Evolutionary conservation across 2,113 vertebrate species (phyloP), one percentile per base, ranked within the genome.

Genomic region (Proterorhinus semilunaris): DNA sequence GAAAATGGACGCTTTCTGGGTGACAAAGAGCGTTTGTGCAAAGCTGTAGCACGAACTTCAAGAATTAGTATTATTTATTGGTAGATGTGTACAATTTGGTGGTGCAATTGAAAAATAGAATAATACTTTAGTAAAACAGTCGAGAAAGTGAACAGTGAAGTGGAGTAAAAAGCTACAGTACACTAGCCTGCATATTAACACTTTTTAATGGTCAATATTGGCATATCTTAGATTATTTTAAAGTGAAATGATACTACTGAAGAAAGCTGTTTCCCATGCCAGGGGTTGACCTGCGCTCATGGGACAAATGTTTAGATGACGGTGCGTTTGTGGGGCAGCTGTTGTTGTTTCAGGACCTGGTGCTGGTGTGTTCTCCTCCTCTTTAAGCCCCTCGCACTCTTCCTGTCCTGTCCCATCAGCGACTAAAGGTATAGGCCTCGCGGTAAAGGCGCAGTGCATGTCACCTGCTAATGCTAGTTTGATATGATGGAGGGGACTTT

Each of bases 271-370:
- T 85, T 80, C 83, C 54, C 84, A 72, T 83, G 79, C 78, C 44
- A 74, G 54, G 81, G 80, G 59, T 70, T 80, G 76, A 87, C 81
- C 82, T 78, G 84, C 81, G 85, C 84, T 84, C 78, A 45, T 68
- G 81, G 84, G 77, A 69, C 90, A 92, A 90, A 90, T 90, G 88
- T 83, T 84, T 69, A 75, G 74, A 82, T 78, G 78, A 86, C 86
- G 83, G 79, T 83, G 74, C 27, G 76, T 63, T 55, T 55, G 84
- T 74, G 83, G 82, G 53, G 59, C 91, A 92, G 91, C 92, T 93
- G 92, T 91, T 92, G 88, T 93, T 92, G 77, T 90, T 90, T 90
- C 91, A 91, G 86, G 79, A 87, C 89, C 79, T 71, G 65, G 27
- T 11, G 69, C 74, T 83, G 76, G 21, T 27, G 83, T 78, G 69